Percentiles rank a stretch among this genome's conserved stretches.
phyloP scores from a whole-genome alignment of 2,113 vertebrate species.

The Anthoscopus minutus region DNA sequence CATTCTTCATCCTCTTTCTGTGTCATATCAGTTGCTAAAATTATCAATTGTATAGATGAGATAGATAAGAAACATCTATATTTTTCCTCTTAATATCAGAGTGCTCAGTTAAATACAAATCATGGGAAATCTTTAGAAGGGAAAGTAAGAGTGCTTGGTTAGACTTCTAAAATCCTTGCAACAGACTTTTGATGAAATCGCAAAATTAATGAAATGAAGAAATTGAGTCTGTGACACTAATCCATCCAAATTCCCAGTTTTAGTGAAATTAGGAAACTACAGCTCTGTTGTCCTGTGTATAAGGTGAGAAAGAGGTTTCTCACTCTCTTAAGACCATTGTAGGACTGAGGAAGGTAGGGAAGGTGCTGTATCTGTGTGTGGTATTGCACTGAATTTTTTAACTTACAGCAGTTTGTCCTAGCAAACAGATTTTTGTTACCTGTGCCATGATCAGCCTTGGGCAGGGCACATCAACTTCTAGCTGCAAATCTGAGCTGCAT shows the following conservation, averaged over 20 bases:
- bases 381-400: not conserved
- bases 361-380: not conserved
- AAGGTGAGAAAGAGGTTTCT: not conserved
- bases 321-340: not conserved
- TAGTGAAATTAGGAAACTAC: not conserved
- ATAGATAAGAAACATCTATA: not conserved
- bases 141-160: not conserved
- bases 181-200: not conserved
- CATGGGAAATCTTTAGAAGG: not conserved
- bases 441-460: not conserved
- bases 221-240: not conserved
- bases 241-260: not conserved
- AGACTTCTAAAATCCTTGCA: not conserved
- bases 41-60: not conserved
- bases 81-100: not conserved
- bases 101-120: not conserved
- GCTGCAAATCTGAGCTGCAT: not conserved
- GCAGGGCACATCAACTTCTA: not conserved
- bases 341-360: not conserved
- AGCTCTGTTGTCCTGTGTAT: not conserved
- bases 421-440: not conserved
- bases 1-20: not conserved
- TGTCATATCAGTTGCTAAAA: not conserved
- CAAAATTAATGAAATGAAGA: not conserved
- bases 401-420: not conserved